Evolutionary conservation across 2,888 invertebrate species (phyloP).

Genomic region (Actias luna): DNA sequence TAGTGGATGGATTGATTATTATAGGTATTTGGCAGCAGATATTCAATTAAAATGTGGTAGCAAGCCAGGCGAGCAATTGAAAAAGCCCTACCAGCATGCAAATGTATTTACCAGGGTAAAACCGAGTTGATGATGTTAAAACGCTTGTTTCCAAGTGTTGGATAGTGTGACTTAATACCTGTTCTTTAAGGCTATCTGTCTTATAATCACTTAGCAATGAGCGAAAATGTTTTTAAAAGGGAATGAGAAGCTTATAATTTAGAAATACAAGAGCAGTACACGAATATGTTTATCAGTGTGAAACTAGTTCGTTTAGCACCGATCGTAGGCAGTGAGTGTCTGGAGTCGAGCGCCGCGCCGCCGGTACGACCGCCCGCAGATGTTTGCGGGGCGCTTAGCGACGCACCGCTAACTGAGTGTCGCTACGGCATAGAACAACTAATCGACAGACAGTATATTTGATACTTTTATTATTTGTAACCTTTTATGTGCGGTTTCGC

Average conservation of each 20-base stretch:
- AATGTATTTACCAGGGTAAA: too few relatives aligned
- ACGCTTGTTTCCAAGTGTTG: too few relatives aligned
- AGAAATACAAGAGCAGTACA: not conserved
- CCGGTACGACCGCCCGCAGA: slow-evolving; percentile 63
- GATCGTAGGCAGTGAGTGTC: slow-evolving; percentile 64
- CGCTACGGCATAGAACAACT: slow-evolving; percentile 43
- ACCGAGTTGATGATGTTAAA: too few relatives aligned
- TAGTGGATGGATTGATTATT: too few relatives aligned
- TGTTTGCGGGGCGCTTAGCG: slow-evolving; percentile 74
- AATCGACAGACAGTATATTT: slow-evolving; percentile 3
- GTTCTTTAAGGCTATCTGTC: too few relatives aligned
- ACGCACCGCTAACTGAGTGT: slow-evolving; percentile 63
- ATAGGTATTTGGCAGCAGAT: too few relatives aligned
- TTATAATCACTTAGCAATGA: not conserved
- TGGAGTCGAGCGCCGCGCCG: slow-evolving; percentile 21
- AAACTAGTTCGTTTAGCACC: slow-evolving; percentile 77
- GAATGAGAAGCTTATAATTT: not conserved
- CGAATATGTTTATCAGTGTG: slow-evolving; percentile 27
- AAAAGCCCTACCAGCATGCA: too few relatives aligned
- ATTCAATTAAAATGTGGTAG: too few relatives aligned
- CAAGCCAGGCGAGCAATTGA: too few relatives aligned
- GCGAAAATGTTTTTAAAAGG: not conserved
- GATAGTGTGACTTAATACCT: too few relatives aligned
- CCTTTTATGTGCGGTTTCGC: too few relatives aligned
- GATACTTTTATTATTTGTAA: not conserved